Conservation (phyloP, 1,140 invertebrate species). For the honey bee (Apis mellifera) region Amel_HAv3.1 CM009942.2:10290501-10291000, state of each 20-base stretch:
- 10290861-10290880: too few species aligned
- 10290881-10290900: too few species aligned
- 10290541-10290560: constrained; percentile 35
- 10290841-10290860: too few species aligned
- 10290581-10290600: constrained; percentile 40
- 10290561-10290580: constrained; percentile 16
- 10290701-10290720: neutral
- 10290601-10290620: constrained; percentile 35
- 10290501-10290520: neutral
- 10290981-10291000: neutral
- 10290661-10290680: neutral
- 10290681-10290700: neutral
- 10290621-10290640: constrained; percentile 18
- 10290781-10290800: too few species aligned
- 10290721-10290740: neutral
- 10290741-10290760: neutral
- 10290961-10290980: neutral
- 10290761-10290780: neutral
- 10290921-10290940: too few species aligned
- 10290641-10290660: constrained; percentile 23
- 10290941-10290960: neutral
- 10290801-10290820: too few species aligned
- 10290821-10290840: too few species aligned
- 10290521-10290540: constrained; percentile 37
- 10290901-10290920: too few species aligned